Evolutionary conservation across 2,797 vertebrate species (phyloP), one percentile per base, ranked within the genome.

Genomic region (Catharus ustulatus): DNA sequence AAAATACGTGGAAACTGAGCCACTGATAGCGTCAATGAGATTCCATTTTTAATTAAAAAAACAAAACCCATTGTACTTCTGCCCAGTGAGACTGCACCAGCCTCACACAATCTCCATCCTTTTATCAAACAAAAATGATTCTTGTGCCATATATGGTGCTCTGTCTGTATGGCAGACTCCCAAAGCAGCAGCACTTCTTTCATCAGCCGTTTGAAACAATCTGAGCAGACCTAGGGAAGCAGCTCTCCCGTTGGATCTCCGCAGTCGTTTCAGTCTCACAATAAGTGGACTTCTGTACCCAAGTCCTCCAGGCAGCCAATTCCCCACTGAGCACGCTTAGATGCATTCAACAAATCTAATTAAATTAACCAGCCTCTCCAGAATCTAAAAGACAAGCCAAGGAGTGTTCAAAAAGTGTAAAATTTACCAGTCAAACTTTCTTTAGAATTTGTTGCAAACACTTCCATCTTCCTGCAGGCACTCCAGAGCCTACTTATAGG

Each of bases 31-130:
- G 0, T 82, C 68, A 76, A 14, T 61, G 72, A 94, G 61, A 75
- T 87, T 82, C 86, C 34, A 64, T 54, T 93, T 94, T 87, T 90
- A 89, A 92, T 93, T 94, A 78, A 89, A 94, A 92, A 69, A 15
- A 0, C 21, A 42, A 72, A 52, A 89, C 27, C 13, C 46, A 57
- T 61, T 90, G 48, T 87, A 61, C 49, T 90, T 72, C 63, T 67
- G 58, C 75, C 89, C 78, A 68, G 61, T 51, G 89, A 85, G 90
- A 91, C 72, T 85, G 72, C 78, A 85, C 66, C 72, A 89, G 81
- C 21, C 64, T 95, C 84, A 62, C 64, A 73, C 52, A 84, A 48
- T 72, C 75, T 58, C 72, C 58, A 92, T 51, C 68, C 43, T 83
- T 94, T 89, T 77, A 96, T 59, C 73, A 87, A 84, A 90, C 24